These are phyloP conservation scores for Malurus leucopterus DNA, from an alignment of 2,797 vertebrate genomes.

Conservation along the genomic window DNA sequence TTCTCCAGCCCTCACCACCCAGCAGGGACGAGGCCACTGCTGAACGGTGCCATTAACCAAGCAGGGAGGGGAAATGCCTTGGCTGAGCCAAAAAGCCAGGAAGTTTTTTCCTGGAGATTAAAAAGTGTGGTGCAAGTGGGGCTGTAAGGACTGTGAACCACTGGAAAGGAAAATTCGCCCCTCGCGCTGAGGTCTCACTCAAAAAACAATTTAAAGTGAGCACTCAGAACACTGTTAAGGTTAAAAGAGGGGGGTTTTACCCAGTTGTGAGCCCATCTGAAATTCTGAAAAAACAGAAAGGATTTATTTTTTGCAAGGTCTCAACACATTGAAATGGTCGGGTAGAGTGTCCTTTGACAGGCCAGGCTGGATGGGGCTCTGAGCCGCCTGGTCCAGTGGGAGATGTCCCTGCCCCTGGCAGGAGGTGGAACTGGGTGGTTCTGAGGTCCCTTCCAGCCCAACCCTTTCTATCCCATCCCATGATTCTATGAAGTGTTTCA, in stretches of 20 bases:
- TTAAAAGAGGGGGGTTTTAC: accelerated
- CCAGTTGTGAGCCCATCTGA: neutral
- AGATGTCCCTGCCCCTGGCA: neutral
- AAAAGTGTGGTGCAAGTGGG: accelerated
- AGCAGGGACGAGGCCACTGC: neutral
- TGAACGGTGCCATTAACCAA: neutral
- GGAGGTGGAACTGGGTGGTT: neutral
- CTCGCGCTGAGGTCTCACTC: neutral
- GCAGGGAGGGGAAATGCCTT: neutral
- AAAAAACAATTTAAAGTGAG: neutral
- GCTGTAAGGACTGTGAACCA: neutral
- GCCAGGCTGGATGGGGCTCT: neutral
- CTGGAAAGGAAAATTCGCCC: neutral
- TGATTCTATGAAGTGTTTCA: neutral
- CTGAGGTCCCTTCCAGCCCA: neutral
- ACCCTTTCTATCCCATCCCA: neutral
- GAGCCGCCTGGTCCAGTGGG: neutral
- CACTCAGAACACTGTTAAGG: neutral
- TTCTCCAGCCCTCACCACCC: neutral
- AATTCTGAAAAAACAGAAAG: neutral
- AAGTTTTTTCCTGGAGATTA: neutral
- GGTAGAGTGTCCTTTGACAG: neutral
- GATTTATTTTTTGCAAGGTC: neutral
- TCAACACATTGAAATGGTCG: neutral
- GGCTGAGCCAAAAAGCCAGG: neutral